A percentile compares a stretch with the other conserved stretches of the same genome.
phyloP scores from a whole-genome alignment of 2,797 vertebrate species.

The Kryptopterus vitreolus region DNA sequence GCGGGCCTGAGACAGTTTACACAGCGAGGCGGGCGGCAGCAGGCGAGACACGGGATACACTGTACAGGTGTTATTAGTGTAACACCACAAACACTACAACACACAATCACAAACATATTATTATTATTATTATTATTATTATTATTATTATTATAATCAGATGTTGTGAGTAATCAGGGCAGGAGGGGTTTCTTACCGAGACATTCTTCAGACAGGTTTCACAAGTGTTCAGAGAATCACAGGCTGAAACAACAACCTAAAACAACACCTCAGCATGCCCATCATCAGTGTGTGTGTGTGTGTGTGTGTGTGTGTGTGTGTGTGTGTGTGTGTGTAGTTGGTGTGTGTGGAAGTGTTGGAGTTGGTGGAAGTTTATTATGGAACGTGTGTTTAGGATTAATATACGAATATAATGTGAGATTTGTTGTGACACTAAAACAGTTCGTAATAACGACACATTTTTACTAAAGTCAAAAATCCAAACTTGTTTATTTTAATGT shows the following conservation, averaged over 20 bases:
- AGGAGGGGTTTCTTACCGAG: slow-evolving; percentile 36
- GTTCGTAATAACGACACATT: no score
- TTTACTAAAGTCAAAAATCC: no score
- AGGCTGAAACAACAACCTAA: slow-evolving; percentile 6
- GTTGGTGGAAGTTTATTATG: no score
- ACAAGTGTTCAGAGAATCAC: slow-evolving; percentile 41
- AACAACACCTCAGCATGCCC: background rate
- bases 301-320: no score
- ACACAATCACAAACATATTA: slow-evolving; percentile 14
- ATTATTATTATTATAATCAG: background rate
- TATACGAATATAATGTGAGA: no score
- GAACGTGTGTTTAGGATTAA: no score
- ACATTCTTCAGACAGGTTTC: slow-evolving; percentile 50
- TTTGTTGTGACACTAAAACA: no score
- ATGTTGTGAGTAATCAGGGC: background rate
- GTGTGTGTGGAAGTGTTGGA: no score
- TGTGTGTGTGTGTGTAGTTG: no score
- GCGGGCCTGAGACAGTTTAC: slow-evolving; percentile 74
- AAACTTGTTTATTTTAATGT: no score
- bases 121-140: slow-evolving; percentile 7
- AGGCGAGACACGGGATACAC: slow-evolving; percentile 82
- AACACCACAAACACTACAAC: slow-evolving; percentile 90
- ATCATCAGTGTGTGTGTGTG: background rate
- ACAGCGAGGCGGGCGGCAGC: slow-evolving; percentile 76
- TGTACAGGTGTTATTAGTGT: slow-evolving; percentile 74